These are phyloP conservation scores for Leptinotarsa tumamoca DNA, from an alignment of 2,888 invertebrate genomes.

Conservation along the genomic window DNA sequence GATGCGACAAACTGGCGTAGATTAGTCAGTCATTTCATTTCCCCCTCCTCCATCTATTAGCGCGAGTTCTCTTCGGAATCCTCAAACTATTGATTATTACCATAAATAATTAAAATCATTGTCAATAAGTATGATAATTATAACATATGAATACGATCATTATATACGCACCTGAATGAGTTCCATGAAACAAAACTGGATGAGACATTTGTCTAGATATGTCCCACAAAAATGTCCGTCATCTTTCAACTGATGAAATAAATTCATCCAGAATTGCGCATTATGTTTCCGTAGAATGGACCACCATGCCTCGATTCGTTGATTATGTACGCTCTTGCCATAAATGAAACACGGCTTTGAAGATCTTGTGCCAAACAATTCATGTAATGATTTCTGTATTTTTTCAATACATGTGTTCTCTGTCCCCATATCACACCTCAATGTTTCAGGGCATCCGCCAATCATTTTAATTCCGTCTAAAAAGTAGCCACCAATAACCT, in stretches of 20 bases:
- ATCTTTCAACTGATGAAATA: constrained; percentile 37
- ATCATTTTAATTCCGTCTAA: constrained; percentile 23
- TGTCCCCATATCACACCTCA: constrained; percentile 39
- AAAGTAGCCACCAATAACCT: constrained; percentile 33
- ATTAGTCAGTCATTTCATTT: not conserved
- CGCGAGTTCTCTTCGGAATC: not conserved
- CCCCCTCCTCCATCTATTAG: not conserved
- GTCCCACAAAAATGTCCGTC: constrained; percentile 23
- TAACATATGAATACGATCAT: not conserved
- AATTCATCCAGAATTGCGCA: constrained; percentile 39
- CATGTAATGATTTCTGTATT: constrained; percentile 25
- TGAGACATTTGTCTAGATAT: constrained; percentile 28
- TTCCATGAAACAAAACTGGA: constrained; percentile 31
- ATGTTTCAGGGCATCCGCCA: constrained; percentile 27
- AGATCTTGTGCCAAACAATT: constrained; percentile 17
- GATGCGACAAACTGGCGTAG: not conserved
- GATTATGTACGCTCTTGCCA: constrained; percentile 22
- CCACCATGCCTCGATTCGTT: constrained; percentile 39
- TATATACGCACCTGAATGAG: constrained; percentile 11
- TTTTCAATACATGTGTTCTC: constrained; percentile 34
- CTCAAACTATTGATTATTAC: not conserved
- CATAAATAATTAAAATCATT: not conserved
- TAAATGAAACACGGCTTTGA: constrained; percentile 13
- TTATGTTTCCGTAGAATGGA: constrained; percentile 24
- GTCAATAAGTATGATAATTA: not conserved